Evolutionary conservation across 2,797 vertebrate genomes (phyloP).

Genomic region (Rhabdophis nuchalis): DNA sequence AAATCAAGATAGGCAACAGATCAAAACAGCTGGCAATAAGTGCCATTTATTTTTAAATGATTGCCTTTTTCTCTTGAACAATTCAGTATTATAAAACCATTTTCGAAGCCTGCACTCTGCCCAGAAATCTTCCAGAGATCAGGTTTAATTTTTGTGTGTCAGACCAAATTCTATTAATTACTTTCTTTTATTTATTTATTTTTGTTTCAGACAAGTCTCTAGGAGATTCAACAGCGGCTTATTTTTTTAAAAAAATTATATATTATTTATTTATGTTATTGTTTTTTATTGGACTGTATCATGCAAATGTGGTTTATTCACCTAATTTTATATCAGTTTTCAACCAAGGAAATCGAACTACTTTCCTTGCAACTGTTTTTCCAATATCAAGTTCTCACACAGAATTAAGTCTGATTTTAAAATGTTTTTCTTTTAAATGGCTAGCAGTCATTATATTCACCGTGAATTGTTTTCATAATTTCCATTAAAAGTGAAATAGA

Average conservation of each 20-base stretch:
- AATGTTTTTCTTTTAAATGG: not conserved
- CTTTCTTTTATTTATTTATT: not conserved
- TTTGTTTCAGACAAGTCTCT: not conserved
- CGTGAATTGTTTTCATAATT: not conserved
- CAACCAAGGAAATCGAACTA: not conserved
- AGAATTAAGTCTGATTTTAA: not conserved
- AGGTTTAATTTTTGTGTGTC: not conserved
- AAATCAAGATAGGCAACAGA: not conserved
- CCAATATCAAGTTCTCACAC: not conserved
- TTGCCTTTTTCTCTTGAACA: not conserved
- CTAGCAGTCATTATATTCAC: not conserved
- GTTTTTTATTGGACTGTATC: not conserved
- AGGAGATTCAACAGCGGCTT: not conserved
- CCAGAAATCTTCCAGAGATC: not conserved
- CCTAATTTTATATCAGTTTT: not conserved
- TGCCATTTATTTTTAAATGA: not conserved
- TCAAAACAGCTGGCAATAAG: not conserved
- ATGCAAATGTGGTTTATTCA: not conserved
- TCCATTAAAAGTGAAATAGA: not conserved
- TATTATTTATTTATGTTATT: not conserved
- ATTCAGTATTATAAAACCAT: not conserved
- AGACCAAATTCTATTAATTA: not conserved
- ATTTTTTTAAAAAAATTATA: not conserved
- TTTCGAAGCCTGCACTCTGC: not conserved
- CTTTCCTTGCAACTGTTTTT: not conserved